Base-by-base conservation (phyloP, 2,113 vertebrate species). In the Saimiri boliviensis region DNA sequence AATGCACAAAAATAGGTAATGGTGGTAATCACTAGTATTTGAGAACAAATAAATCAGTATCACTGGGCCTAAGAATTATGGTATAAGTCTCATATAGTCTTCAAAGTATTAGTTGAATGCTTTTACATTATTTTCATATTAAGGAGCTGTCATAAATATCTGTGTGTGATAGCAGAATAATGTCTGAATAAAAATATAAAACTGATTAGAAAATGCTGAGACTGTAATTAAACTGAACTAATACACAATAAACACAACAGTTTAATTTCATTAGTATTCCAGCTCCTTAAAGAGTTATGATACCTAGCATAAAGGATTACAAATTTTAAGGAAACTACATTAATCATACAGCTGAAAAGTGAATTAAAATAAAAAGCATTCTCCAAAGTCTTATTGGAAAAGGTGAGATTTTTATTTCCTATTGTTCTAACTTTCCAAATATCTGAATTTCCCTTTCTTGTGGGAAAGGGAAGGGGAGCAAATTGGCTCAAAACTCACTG, bases 221-320 rank as follows among this genome's bases (percentile, higher is more conserved):
- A 92, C 84, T 85, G 37, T 88, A 97, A 97, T 91, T 96, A 97
- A 97, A 98, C 37, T 45, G 32, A 86, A 88, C 73, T 97, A 98
- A 95, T 94, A 79, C 85, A 93, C 97, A 97, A 86, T 93, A 97
- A 96, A 96, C 68, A 95, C n/a, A 93, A 81, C 49, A 77, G 32
- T 96, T 68, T 94, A 97, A 97, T 58, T 35, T 23, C 71, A 91
- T 96, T 94, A 95, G 68, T 86, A 84, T 70, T 82, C 68, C 2
- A 58, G 25, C n/a, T 95, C 40, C 52, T 95, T 88, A 88, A 97
- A 95, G 7, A 91, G 54, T 88, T 56, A 32, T 66, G 37, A 25
- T 95, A 81, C 25, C 87, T 54, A n/a, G 40, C 21, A 17, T 58
- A 93, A 97, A 95, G 66, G 54, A 97, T 96, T 91, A 93, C 6